phyloP scores from a whole-genome alignment of 1,140 invertebrate species.

The Caenorhabditis tropicalis region DNA sequence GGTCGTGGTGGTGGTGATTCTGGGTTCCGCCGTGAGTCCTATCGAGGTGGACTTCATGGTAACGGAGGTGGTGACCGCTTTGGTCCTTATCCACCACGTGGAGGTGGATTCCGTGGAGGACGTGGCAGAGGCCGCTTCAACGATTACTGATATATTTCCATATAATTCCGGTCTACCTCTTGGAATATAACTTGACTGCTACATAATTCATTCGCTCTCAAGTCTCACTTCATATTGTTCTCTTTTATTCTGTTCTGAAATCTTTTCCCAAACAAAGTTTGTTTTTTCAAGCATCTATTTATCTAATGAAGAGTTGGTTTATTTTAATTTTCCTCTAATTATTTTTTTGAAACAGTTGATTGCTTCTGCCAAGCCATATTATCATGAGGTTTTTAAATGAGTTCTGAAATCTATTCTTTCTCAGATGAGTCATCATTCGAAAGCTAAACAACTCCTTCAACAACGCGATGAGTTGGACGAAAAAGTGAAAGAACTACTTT shows the following conservation, averaged over 20 bases:
- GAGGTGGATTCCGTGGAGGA: constrained; percentile 9
- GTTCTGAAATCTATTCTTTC: neutral
- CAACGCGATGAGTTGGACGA: constrained; percentile 48
- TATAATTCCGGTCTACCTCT: neutral
- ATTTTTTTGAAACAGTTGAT: too few relatives aligned
- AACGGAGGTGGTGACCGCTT: neutral
- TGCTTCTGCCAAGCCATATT: too few relatives aligned
- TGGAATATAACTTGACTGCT: neutral
- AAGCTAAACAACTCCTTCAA: constrained; percentile 39
- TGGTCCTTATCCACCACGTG: neutral
- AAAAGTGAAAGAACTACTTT: constrained; percentile 15
- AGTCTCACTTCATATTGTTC: too few relatives aligned
- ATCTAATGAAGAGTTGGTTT: too few relatives aligned
- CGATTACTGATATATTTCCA: neutral
- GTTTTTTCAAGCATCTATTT: too few relatives aligned
- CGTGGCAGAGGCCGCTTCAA: constrained; percentile 6
- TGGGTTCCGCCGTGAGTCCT: neutral
- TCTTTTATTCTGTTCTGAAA: too few relatives aligned
- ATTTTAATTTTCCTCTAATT: too few relatives aligned
- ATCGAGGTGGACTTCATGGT: neutral
- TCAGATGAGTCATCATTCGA: constrained; percentile 22
- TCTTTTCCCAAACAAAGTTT: too few relatives aligned
- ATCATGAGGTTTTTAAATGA: too few relatives aligned
- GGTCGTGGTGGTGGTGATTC: neutral
- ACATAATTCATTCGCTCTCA: neutral